Evolutionary conservation across 2,113 vertebrate genomes (phyloP).

Genomic region (Sebastes schlegelii): DNA sequence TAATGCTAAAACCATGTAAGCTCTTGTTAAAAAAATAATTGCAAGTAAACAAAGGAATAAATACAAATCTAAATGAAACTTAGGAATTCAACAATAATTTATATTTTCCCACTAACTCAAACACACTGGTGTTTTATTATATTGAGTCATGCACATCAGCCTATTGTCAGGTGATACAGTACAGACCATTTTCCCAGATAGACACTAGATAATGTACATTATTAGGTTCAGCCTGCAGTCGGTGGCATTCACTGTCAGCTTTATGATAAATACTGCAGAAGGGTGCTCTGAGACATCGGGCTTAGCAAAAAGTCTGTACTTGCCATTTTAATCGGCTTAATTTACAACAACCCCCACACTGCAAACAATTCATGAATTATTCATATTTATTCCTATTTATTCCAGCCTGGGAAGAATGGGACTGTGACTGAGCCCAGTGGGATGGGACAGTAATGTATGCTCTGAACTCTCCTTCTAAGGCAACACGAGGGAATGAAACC

Average conservation of each 20-base stretch:
- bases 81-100: background rate
- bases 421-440: constrained; percentile 19
- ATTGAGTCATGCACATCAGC: background rate
- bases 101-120: background rate
- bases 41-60: background rate
- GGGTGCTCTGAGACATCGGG: constrained; percentile 22
- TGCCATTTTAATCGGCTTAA: constrained; percentile 47
- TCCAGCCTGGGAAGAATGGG: constrained; percentile 29
- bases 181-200: background rate
- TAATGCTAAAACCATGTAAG: background rate
- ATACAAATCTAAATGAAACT: background rate
- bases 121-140: background rate
- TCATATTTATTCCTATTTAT: constrained; percentile 64
- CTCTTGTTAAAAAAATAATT: background rate
- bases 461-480: constrained; percentile 63
- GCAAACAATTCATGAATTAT: constrained; percentile 63
- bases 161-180: background rate
- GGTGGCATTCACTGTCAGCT: constrained; percentile 31
- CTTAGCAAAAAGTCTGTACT: constrained; percentile 36
- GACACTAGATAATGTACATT: constrained; percentile 15
- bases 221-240: constrained; percentile 10
- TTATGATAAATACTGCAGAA: constrained; percentile 43
- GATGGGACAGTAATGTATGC: constrained; percentile 32
- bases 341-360: constrained; percentile 45
- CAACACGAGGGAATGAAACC: constrained; percentile 39